phyloP scores from a whole-genome alignment of 2,797 vertebrate genomes.

The Vultur gryphus region DNA sequence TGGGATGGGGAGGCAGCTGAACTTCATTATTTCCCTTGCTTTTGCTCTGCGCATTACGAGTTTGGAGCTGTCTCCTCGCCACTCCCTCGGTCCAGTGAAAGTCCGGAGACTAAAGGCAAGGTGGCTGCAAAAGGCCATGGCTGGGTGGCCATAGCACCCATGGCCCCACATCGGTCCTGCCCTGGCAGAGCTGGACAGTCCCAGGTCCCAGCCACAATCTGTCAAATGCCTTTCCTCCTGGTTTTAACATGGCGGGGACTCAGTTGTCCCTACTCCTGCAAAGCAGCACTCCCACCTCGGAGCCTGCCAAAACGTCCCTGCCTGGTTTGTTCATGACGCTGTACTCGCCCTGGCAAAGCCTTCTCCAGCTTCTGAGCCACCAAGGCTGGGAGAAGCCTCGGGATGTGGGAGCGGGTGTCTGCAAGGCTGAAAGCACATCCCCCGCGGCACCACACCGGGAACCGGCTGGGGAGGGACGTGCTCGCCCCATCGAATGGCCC shows the following conservation, averaged over 20 bases:
- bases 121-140: background rate
- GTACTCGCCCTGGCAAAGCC: background rate
- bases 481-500: background rate
- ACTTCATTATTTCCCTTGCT: background rate
- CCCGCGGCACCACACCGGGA: fast-evolving
- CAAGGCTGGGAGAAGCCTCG: background rate
- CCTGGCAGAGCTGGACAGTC: background rate
- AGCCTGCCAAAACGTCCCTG: background rate
- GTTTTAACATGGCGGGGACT: background rate
- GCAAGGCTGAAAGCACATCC: background rate
- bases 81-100: background rate
- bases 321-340: background rate
- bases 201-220: background rate
- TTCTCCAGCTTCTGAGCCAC: background rate
- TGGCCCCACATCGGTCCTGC: fast-evolving
- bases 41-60: background rate
- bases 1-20: background rate
- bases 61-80: background rate
- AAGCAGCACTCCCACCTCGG: background rate
- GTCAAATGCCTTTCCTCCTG: background rate
- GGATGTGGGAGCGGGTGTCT: background rate
- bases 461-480: fast-evolving
- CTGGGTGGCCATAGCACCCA: fast-evolving
- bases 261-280: background rate
- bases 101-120: background rate